Percentiles rank a stretch among this genome's conserved stretches.
phyloP scores from a whole-genome alignment of 1,140 invertebrate species.

The Theocolax elegans region DNA sequence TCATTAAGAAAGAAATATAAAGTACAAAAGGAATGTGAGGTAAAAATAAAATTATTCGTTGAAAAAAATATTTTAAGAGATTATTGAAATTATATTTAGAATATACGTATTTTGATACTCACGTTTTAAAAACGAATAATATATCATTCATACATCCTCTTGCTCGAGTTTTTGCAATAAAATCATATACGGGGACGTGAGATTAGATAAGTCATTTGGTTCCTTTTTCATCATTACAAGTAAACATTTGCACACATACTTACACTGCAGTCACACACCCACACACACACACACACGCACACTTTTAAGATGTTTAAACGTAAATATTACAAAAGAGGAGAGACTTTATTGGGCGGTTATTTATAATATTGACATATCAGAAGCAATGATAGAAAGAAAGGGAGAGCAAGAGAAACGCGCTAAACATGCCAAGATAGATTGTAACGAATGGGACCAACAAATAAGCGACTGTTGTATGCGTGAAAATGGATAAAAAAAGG shows the following conservation, averaged over 20 bases:
- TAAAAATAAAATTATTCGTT: too few relatives aligned
- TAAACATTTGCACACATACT: too few relatives aligned
- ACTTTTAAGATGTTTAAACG: too few relatives aligned
- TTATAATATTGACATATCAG: not conserved
- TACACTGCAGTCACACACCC: too few relatives aligned
- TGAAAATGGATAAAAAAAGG: constrained; percentile 15
- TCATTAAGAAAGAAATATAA: too few relatives aligned
- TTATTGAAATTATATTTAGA: constrained; percentile 1
- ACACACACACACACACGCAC: too few relatives aligned
- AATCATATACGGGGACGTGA: not conserved
- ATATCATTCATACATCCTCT: not conserved
- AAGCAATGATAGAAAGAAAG: not conserved
- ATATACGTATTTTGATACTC: constrained; percentile 21
- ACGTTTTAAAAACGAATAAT: not conserved
- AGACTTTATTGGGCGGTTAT: not conserved
- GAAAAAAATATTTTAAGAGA: too few relatives aligned
- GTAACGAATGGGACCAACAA: constrained; percentile 4
- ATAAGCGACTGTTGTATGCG: constrained; percentile 6
- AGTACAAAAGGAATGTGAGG: too few relatives aligned
- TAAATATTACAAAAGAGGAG: too few relatives aligned
- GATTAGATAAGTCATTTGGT: too few relatives aligned
- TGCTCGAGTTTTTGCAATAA: not conserved
- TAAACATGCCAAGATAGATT: too few relatives aligned
- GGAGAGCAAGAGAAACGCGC: not conserved
- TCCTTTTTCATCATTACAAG: too few relatives aligned